Base-by-base conservation (phyloP, 2,797 vertebrate genomes). In the Syndactyla subalaris region DNA sequence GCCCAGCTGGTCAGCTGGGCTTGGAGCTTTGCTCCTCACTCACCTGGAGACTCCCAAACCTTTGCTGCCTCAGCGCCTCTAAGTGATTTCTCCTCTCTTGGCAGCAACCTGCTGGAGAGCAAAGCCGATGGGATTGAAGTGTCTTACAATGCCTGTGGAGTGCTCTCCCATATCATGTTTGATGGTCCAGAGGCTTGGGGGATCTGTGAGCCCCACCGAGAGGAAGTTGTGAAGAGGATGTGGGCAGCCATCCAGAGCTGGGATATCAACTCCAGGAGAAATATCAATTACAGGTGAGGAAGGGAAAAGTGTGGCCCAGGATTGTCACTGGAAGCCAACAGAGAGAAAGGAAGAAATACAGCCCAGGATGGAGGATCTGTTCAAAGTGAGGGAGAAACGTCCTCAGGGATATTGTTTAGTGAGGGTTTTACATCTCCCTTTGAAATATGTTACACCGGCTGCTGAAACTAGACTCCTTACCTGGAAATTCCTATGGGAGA, bases 71-170 rank as follows among this genome's bases (percentile, higher is more conserved):
- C 38, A 55, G 58, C 27, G 58, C 3, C 32, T 89, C 57, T 66
- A 43, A 92, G 55, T 15, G 27, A 52, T 89, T 36, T 90, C 45
- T 54, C 66, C 30, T 94, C 4, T 49, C 19, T 67, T 59, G 57
- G 57, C 97, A 99, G 99, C 97, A 98, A 99, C 88, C 97, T 99
- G 88, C 97, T 99, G 97, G 99, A 99, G 97, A 99, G 99, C 91
- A 99, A 99, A 97, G 99, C 99, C 0, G 99, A 99, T 2, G 99
- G 99, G 39, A 99, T 99, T 14, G 99, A 99, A 96, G 99, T 99
- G 22, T 99, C 99, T 0, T 99, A 99, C 93, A 99, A 99, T 0
- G 99, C 99, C 5, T 99, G 99, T 1, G 99, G 99, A 1, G 99
- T 99, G 54, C 99, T 99, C 16, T 99, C 99, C 14, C 99, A 99